A percentile compares a stretch with the other conserved stretches of the same genome.
Conservation (phyloP, 2,888 invertebrate species). For the Incurvaria masculella region DNA sequence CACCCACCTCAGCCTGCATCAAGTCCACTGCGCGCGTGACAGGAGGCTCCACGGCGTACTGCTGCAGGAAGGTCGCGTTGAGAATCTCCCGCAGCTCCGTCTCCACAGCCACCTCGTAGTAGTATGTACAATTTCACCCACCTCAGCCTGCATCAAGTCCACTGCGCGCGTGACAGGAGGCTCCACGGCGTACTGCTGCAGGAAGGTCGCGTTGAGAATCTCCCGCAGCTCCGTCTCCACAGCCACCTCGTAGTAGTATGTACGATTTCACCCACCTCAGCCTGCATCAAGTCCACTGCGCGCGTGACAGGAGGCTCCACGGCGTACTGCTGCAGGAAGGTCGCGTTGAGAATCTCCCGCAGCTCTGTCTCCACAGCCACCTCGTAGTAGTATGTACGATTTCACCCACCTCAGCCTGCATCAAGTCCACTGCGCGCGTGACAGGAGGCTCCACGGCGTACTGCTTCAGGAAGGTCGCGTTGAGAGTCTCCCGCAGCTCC, state of each 20-base stretch:
- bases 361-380: slow-evolving; percentile 77
- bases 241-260: slow-evolving; percentile 81
- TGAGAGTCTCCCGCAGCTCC: slow-evolving; percentile 70
- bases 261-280: slow-evolving; percentile 76
- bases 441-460: slow-evolving; percentile 67
- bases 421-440: slow-evolving; percentile 74
- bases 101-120: slow-evolving; percentile 79
- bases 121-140: slow-evolving; percentile 71
- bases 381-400: slow-evolving; percentile 82
- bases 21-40: slow-evolving; percentile 76
- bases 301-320: slow-evolving; percentile 65
- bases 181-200: slow-evolving; percentile 69
- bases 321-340: slow-evolving; percentile 72
- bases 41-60: slow-evolving; percentile 65
- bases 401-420: slow-evolving; percentile 78
- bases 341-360: slow-evolving; percentile 67
- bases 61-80: slow-evolving; percentile 72
- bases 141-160: slow-evolving; percentile 77
- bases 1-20: slow-evolving; percentile 73
- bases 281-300: slow-evolving; percentile 80
- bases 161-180: slow-evolving; percentile 70
- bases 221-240: slow-evolving; percentile 70
- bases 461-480: slow-evolving; percentile 70
- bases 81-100: slow-evolving; percentile 70
- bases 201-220: slow-evolving; percentile 74